Conservation (phyloP, 2,797 vertebrate genomes). For the Gouania willdenowi region DNA sequence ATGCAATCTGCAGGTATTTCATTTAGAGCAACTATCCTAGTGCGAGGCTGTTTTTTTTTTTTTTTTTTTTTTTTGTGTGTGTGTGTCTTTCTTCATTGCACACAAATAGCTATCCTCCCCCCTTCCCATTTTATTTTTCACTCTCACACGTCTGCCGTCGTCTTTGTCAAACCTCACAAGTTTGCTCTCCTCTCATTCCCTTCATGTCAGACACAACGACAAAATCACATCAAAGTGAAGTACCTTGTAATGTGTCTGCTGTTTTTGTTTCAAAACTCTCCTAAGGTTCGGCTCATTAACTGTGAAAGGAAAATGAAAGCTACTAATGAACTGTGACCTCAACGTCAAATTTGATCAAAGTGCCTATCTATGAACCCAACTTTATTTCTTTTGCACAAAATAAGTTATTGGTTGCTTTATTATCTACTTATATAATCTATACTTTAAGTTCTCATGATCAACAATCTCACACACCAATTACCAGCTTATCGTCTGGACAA, state of each 20-base stretch:
- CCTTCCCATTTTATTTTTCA: conserved; percentile 66
- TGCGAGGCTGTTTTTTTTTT: conserved; percentile 58
- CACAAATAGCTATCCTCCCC: conserved; percentile 52
- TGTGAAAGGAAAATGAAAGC: conserved; percentile 13
- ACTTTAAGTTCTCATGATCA: no score
- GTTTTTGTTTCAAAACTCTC: conserved; percentile 29
- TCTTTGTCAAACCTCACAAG: conserved; percentile 49
- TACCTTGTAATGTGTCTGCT: conserved; percentile 31
- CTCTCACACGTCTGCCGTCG: conserved; percentile 50
- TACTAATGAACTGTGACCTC: conserved; percentile 32
- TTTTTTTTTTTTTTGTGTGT: no score
- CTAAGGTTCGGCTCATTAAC: conserved; percentile 52
- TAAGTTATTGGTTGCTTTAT: no score
- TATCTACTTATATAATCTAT: no score
- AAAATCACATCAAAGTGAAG: conserved; percentile 60
- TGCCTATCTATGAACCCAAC: background rate
- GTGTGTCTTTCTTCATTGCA: conserved; percentile 63
- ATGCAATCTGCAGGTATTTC: conserved; percentile 77
- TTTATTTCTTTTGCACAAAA: no score
- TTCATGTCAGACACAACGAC: conserved; percentile 55
- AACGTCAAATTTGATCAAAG: conserved; percentile 20
- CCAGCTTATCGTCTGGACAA: no score
- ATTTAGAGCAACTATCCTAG: conserved; percentile 71
- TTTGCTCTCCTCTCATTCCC: conserved; percentile 40
- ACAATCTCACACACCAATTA: no score